These are phyloP conservation scores for Lethenteron reissneri DNA, from an alignment of 2,113 vertebrate genomes.

Conservation along the genomic window DNA sequence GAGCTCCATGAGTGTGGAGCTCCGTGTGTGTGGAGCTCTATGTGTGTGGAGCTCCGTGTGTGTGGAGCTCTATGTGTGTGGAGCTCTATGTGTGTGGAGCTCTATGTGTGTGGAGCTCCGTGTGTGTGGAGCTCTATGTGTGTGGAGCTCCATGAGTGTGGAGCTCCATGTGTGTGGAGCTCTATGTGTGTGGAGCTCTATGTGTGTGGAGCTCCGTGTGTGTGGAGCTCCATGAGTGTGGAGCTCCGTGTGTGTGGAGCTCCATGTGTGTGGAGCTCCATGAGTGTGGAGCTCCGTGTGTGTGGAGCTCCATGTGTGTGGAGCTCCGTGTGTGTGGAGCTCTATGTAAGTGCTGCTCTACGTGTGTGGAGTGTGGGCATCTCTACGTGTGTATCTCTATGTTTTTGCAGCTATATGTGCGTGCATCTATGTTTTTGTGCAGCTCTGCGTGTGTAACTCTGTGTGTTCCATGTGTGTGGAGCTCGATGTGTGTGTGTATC, in stretches of 20 bases:
- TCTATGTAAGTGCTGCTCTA: neutral
- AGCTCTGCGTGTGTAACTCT: neutral
- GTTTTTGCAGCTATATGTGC: neutral
- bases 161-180: neutral
- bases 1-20: no score
- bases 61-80: no score
- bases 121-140: neutral
- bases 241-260: neutral
- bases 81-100: no score
- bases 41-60: no score
- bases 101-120: no score
- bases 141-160: neutral
- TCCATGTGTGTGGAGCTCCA: neutral
- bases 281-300: neutral
- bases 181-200: neutral
- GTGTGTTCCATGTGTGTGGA: neutral
- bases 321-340: neutral
- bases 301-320: neutral
- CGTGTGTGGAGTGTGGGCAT: neutral
- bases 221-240: neutral
- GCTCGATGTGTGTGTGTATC: neutral
- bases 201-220: no score
- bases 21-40: no score
- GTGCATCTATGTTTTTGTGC: neutral
- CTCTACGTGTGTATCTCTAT: neutral